Conservation (phyloP, 2,797 vertebrate genomes). For the Mormyrus hasselquistii region DNA sequence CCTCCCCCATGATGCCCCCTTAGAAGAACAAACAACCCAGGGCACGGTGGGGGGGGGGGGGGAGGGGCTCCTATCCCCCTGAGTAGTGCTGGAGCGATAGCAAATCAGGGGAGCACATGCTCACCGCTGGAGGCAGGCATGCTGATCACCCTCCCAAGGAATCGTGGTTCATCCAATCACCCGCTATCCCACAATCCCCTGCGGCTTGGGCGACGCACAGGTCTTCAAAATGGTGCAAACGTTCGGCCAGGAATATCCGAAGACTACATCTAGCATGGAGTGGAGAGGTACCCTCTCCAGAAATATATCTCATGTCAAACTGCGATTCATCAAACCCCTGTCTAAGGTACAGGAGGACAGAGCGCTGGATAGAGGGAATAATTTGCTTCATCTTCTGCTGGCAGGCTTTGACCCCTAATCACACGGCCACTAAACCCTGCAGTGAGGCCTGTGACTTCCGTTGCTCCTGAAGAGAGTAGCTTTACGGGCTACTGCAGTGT, state of each 20-base stretch:
- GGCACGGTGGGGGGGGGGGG: neutral
- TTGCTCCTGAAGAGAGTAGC: neutral
- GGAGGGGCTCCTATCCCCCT: neutral
- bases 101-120: neutral
- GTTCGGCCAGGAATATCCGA: neutral
- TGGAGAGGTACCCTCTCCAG: neutral
- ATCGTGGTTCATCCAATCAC: neutral
- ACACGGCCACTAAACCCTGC: neutral
- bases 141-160: neutral
- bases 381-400: neutral
- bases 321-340: neutral
- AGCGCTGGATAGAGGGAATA: neutral
- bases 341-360: neutral
- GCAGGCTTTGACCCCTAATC: neutral
- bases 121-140: neutral
- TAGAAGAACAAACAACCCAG: conserved; percentile 10
- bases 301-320: neutral
- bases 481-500: neutral
- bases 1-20: neutral
- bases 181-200: neutral
- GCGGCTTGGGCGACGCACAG: neutral
- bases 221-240: neutral
- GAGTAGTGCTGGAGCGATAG: neutral
- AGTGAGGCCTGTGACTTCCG: neutral
- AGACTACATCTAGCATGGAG: neutral